These are phyloP conservation scores for Leptogaster cylindrica DNA, from an alignment of 2,888 invertebrate genomes.

Conservation along the genomic window DNA sequence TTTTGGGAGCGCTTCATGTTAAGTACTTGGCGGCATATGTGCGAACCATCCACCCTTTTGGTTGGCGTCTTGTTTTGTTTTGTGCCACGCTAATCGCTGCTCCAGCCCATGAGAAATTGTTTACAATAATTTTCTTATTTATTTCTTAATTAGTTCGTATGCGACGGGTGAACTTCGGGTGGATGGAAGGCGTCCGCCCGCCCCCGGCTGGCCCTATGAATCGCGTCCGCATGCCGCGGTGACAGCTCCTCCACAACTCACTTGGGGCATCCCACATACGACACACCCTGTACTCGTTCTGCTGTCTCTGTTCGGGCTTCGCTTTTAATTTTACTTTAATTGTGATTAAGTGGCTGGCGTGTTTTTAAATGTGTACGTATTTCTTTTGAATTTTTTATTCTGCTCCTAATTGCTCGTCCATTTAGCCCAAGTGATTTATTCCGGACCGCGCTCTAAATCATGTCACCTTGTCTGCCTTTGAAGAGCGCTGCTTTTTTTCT, in stretches of 20 bases:
- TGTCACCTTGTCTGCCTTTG: constrained; percentile 37
- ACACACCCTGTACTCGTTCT: neutral
- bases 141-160: constrained; percentile 42
- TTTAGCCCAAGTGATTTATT: constrained; percentile 38
- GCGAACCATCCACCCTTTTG: constrained; percentile 17
- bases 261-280: neutral
- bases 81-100: constrained; percentile 32
- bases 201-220: constrained; percentile 15
- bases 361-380: constrained; percentile 16
- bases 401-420: constrained; percentile 37
- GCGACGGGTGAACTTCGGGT: neutral
- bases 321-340: constrained; percentile 36
- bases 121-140: constrained; percentile 43
- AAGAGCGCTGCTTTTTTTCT: constrained; percentile 15
- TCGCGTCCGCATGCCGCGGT: constrained; percentile 31
- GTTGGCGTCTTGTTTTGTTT: constrained; percentile 18
- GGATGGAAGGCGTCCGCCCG: neutral
- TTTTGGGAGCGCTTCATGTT: constrained; percentile 38
- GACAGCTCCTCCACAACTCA: constrained; percentile 18
- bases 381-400: constrained; percentile 7
- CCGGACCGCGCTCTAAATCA: constrained; percentile 27
- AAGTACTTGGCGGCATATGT: constrained; percentile 41
- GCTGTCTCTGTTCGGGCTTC: neutral
- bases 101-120: constrained; percentile 37
- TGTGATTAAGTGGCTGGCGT: constrained; percentile 35